Conservation (phyloP, 2,113 vertebrate genomes). For the Alces alces region DNA sequence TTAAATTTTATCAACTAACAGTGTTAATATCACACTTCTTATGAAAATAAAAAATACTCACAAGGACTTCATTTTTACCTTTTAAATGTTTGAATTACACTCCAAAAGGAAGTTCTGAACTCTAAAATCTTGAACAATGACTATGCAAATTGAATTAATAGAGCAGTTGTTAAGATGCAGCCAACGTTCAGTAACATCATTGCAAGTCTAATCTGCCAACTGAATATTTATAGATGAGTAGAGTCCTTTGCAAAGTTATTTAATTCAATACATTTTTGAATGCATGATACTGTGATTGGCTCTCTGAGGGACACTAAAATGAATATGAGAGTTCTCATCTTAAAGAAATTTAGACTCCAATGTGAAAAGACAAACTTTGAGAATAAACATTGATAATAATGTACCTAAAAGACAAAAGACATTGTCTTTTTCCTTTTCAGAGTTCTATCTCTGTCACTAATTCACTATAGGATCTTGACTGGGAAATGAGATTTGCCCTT, state of each 20-base stretch:
- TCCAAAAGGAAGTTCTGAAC: not conserved
- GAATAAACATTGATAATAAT: not conserved
- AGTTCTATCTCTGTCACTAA: not conserved
- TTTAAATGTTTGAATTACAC: not conserved
- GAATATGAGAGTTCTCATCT: not conserved
- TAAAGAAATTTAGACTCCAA: not conserved
- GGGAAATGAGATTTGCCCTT: conserved; percentile 27
- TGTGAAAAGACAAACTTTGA: not conserved
- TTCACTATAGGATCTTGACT: not conserved
- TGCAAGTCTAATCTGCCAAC: not conserved
- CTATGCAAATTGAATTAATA: conserved; percentile 4
- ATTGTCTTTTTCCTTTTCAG: not conserved
- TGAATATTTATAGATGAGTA: conserved; percentile 25
- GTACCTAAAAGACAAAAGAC: not conserved
- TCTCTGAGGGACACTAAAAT: not conserved
- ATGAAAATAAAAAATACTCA: not conserved
- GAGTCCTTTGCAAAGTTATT: not conserved
- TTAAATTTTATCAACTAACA: not conserved
- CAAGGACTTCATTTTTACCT: not conserved
- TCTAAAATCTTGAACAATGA: conserved; percentile 30
- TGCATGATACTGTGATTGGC: not conserved
- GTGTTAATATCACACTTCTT: not conserved
- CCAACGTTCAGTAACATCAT: not conserved
- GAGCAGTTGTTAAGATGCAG: not conserved
- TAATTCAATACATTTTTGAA: not conserved